Base-by-base conservation (phyloP, 2,113 vertebrate genomes). In the Passerina amoena region DNA sequence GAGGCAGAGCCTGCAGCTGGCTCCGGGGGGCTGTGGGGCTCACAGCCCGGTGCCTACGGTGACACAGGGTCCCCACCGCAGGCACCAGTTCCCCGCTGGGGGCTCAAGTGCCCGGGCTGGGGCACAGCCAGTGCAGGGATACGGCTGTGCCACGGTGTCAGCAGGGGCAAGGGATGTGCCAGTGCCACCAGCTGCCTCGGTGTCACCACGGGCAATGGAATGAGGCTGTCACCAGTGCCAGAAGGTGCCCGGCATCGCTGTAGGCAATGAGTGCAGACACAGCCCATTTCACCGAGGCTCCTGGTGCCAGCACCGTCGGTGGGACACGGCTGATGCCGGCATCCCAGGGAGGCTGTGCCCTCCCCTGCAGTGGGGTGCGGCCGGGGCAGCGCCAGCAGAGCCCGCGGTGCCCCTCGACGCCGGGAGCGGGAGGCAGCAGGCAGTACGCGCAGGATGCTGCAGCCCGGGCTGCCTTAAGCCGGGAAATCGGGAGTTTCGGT, bases 401-500 rank as follows among this genome's bases (percentile, higher is more conserved):
- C 5, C 12, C 5, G 30, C 3, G 5, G 35, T 31, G 40, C 10
- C 30, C 45, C 27, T 10, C 12, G 63, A 11, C 47, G 20, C 7
- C 9, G 8, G 53, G 22, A 12, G 71, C 15, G 14, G 53, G 21
- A 68, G 11, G 16, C 11, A 10, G 57, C 37, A 2, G 35, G 24
- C 3, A 4, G 19, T 2, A 5, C 3, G 6, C 10, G 11, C 8
- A 9, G 44, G 38, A 4, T 13, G 20, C 11, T 56, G 27, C 11
- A 6, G 18, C 12, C 68, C 16, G 51, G 3, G 82, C 92, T 77
- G 5, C 94, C 90, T 94, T 96, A 95, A 95, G 23, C 21, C 3
- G 22, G 38, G 78, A 81, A 72, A 77, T 5, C 0, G 9, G 2
- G 14, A 88, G 37, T 94, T 92, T 83, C 80, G 6, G 10, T 94